Percentiles rank a stretch among this genome's conserved stretches.
Evolutionary conservation across 2,888 invertebrate genomes (phyloP).

Genomic region (Onthophagus sagittarius): DNA sequence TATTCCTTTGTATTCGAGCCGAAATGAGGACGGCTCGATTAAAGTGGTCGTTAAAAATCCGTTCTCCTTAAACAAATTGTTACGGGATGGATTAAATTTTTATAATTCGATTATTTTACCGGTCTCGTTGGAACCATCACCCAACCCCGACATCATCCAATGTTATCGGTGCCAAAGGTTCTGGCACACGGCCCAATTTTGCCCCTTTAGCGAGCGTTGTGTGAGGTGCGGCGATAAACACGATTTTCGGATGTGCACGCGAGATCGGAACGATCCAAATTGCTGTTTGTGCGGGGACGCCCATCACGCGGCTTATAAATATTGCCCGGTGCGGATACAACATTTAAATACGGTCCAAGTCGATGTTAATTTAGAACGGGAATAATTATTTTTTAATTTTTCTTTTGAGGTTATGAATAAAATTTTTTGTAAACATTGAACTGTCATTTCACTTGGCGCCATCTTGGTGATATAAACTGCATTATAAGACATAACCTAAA

Average conservation of each 20-base stretch:
- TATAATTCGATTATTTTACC: conserved; percentile 49
- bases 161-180: conserved; percentile 55
- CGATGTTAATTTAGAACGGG: conserved; percentile 29
- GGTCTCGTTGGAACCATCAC: conserved; percentile 43
- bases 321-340: conserved; percentile 51
- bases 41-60: conserved; percentile 38
- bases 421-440: neutral
- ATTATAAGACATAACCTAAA: neutral
- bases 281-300: conserved; percentile 54
- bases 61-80: conserved; percentile 46
- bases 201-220: conserved; percentile 44
- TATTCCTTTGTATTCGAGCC: conserved; percentile 15
- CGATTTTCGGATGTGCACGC: conserved; percentile 50
- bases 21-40: conserved; percentile 19
- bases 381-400: conserved; percentile 4
- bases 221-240: conserved; percentile 54
- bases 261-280: conserved; percentile 50
- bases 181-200: conserved; percentile 54
- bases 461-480: neutral
- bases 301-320: conserved; percentile 52
- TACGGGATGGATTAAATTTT: conserved; percentile 52
- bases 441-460: neutral
- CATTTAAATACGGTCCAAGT: conserved; percentile 49
- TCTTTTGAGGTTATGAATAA: neutral
- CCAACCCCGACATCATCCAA: conserved; percentile 48